These are phyloP conservation scores for Lypha dubia DNA, from an alignment of 2,888 invertebrate genomes.

Conservation along the genomic window DNA sequence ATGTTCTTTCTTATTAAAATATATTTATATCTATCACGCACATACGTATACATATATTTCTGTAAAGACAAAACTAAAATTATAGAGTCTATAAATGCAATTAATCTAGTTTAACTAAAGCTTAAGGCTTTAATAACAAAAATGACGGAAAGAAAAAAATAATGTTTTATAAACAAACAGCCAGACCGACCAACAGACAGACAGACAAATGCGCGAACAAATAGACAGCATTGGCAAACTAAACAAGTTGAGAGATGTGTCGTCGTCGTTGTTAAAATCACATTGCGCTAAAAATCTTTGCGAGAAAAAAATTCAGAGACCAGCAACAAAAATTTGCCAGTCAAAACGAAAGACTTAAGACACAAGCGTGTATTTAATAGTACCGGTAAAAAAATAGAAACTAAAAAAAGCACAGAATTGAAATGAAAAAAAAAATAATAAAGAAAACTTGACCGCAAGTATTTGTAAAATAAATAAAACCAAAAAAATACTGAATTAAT, in stretches of 20 bases:
- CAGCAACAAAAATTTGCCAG: conserved; percentile 19
- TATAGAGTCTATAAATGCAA: conserved; percentile 63
- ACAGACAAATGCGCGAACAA: conserved; percentile 24
- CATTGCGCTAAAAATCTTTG: conserved; percentile 38
- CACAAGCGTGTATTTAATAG: conserved; percentile 69
- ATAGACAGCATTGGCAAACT: conserved; percentile 46
- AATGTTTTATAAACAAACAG: conserved; percentile 41
- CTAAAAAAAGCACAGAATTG: conserved; percentile 19
- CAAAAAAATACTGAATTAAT: conserved; percentile 20
- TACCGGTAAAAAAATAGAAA: conserved; percentile 52
- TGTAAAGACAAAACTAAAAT: not conserved
- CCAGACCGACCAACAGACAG: conserved; percentile 11
- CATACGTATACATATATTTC: not conserved
- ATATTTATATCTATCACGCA: conserved; percentile 36
- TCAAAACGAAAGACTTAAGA: conserved; percentile 70
- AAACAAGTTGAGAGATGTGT: conserved; percentile 63
- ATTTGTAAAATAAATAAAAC: conserved; percentile 42
- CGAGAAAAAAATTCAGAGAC: not conserved
- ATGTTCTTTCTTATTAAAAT: not conserved
- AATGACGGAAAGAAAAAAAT: conserved; percentile 68
- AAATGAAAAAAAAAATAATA: conserved; percentile 62
- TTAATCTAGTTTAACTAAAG: conserved; percentile 71
- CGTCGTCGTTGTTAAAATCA: conserved; percentile 62
- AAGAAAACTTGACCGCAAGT: conserved; percentile 69
- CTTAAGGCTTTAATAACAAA: conserved; percentile 70